Base-by-base conservation (phyloP, 1,140 invertebrate genomes). In the Mamestra configurata region DNA sequence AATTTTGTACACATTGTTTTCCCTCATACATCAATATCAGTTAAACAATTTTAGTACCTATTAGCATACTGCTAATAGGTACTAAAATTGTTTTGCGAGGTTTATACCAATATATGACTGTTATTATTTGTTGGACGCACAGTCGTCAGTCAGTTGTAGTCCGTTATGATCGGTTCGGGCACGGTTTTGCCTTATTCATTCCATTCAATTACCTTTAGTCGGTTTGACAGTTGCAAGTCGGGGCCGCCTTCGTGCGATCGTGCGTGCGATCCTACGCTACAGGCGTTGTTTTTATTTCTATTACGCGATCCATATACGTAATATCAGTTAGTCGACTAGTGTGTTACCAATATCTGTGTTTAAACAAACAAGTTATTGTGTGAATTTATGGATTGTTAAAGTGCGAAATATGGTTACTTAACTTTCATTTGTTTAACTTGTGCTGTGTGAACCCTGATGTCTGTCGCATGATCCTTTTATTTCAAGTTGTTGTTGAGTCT, bases 151-250 rank as follows among this genome's bases (percentile, higher is more conserved):
- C 40, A 24, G 13, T 51, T 27, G 66, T 49, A 49, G 22, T 49
- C 40, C 13, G 31, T 61, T 61, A 61, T 61, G 27, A 70, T 70
- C 27, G 66, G 66, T 0, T 15, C 40, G 40, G 35, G 71, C 31
- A 27, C 35, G 55, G 61, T 77, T 59, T n/a, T 76, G 43, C n/a
- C 22, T 61, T 20, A 61, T 46, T 64, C 22, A 64, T 43, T 53
- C 20, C 57, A 46, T 55, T 66, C 49, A 66, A 78, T 70, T 70
- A 70, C 57, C 49, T 79, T 43, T 59, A 40, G 51, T 76, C 73
- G 37, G 51, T 55, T 79, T 77, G 77, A 77, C 84, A 86, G 84
- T 86, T 79, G 79, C 76, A 84, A 51, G 24, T 49, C 61, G 77
- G 72, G 57, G 40, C 59, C 75, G 82, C 53, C 57, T 72, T 79